phyloP scores from a whole-genome alignment of 2,797 vertebrate species.

The Falco concolor region DNA sequence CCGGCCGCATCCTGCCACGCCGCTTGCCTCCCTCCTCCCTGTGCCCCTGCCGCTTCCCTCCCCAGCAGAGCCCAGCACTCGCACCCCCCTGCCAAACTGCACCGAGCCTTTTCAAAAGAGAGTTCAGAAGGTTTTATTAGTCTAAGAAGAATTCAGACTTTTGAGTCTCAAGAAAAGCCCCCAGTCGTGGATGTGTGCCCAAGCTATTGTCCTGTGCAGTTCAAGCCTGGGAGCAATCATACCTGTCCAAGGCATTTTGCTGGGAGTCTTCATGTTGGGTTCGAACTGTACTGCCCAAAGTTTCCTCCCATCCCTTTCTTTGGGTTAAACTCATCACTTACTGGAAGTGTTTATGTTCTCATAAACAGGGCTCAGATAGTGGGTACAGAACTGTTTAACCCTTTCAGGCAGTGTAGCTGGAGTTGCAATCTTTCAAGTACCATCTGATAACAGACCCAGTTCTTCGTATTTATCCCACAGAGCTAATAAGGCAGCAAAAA shows the following conservation, averaged over 20 bases:
- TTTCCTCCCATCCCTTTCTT: neutral
- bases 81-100: neutral
- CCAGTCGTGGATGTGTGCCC: neutral
- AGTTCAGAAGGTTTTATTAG: neutral
- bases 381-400: neutral
- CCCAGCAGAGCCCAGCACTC: fast-evolving
- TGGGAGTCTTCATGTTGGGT: neutral
- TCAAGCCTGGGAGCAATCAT: neutral
- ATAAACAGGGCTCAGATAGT: neutral
- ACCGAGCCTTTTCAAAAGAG: neutral
- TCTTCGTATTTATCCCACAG: neutral
- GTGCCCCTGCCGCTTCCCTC: fast-evolving
- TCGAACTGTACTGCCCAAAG: neutral
- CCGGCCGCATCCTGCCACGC: neutral
- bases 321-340: neutral
- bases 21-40: neutral
- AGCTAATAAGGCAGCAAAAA: neutral
- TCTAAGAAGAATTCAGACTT: neutral
- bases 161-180: neutral
- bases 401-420: neutral
- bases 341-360: neutral
- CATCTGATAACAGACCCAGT: neutral
- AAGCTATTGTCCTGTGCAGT: neutral
- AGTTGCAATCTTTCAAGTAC: neutral
- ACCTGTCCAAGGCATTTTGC: neutral